phyloP scores from a whole-genome alignment of 23 tunicate genomes.

The Diplosoma virens region DNA sequence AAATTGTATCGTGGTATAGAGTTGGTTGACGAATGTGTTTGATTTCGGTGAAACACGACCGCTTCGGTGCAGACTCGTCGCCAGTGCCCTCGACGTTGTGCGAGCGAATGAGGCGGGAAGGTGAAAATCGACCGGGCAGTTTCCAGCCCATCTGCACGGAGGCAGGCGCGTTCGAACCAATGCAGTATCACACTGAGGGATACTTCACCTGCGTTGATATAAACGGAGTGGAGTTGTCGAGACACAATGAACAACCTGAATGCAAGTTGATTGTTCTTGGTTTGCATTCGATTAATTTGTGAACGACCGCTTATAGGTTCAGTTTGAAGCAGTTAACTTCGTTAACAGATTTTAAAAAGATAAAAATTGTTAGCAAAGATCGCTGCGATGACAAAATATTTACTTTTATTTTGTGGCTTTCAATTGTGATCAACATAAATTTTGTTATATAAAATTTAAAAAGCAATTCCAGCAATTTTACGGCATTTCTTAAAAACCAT shows the following conservation, averaged over 20 bases:
- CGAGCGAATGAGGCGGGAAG: conserved; percentile 45
- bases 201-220: conserved; percentile 77
- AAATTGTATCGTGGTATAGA: no score
- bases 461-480: no score
- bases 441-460: no score
- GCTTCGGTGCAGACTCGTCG: conserved; percentile 5
- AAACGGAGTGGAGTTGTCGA: conserved; percentile 62
- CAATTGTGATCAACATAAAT: no score
- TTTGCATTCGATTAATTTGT: neutral
- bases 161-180: conserved; percentile 90
- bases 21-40: no score
- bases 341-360: no score
- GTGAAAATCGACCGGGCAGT: conserved; percentile 3
- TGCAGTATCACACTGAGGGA: conserved; percentile 64
- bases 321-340: no score
- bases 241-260: conserved; percentile 42
- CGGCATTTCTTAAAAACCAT: no score
- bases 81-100: conserved; percentile 48
- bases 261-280: conserved; percentile 42
- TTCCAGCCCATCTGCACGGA: conserved; percentile 67
- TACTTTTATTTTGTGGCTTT: no score
- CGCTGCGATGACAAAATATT: no score
- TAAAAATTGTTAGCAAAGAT: no score
- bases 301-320: neutral
- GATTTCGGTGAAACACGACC: neutral